Base-by-base conservation (phyloP, 2,888 invertebrate species). In the Escarpia spicata region DNA sequence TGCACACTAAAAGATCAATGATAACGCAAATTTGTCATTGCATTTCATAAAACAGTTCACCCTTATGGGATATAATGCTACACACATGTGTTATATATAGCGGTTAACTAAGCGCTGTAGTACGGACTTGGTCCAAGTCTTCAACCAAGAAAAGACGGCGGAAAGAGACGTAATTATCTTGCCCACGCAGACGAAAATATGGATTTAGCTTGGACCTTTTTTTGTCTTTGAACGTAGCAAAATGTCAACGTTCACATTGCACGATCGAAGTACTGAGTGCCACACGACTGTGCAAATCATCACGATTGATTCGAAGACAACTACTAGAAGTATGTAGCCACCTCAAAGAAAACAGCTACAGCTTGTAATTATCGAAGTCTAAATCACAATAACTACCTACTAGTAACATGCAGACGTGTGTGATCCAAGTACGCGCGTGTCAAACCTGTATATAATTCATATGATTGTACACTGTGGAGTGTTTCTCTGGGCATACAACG, bases 401-500 rank as follows among this genome's bases (percentile, higher is more conserved):
- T 75, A n/a, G n/a, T 75, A 26, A 26, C n/a, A n/a, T 19, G 3
- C 19, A 26, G 19, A 75, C 75, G 19, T 19, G 75, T 75, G 75
- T 91, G 19, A 91, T 91, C n/a, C 45, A 91, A 44, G 45, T 44
- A 91, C n/a, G n/a, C n/a, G 43, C 12, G 10, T 12, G 45, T 43
- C 45, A 91, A 44, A 12, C 1, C 43, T 91, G n/a, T 91, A 91
- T 91, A 8, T 91, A 31, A 43, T 91, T 44, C 12, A 43, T 91
- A 91, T 12, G 45, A 15, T 91, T 91, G 19, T 44, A 91, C 45
- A 91, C 31, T 44, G n/a, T n/a, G n/a, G 19, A 43, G 37, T 44
- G 58, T 37, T 43, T 4, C 31, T 92, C 60, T 75, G 58, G 43
- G 60, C 52, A 91, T 91, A 91, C 91, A 93, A 75, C 26, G 44